A percentile compares a stretch with the other conserved stretches of the same genome.
Conservation (phyloP, 2,113 vertebrate genomes). For the Catharus minimus region DNA sequence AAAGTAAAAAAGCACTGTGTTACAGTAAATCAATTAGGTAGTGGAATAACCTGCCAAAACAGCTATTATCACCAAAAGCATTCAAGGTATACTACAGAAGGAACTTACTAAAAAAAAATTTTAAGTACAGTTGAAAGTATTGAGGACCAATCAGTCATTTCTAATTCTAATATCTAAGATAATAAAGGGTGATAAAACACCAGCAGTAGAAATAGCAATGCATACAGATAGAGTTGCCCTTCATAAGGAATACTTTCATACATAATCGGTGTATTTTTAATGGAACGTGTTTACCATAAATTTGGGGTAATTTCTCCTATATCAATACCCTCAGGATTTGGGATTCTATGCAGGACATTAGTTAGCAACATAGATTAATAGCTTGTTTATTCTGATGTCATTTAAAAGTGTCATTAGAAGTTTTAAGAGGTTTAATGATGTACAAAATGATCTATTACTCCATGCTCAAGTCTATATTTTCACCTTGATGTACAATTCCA, state of each 20-base stretch:
- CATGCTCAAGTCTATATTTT: slow-evolving; percentile 7
- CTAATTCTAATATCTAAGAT: not conserved
- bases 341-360: not conserved
- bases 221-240: not conserved
- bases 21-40: not conserved
- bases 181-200: not conserved
- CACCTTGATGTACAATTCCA: not conserved
- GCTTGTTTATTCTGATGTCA: not conserved
- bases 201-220: not conserved
- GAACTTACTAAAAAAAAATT: not conserved
- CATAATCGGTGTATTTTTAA: not conserved
- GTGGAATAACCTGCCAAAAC: not conserved
- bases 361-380: not conserved
- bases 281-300: not conserved
- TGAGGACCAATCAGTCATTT: not conserved
- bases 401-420: not conserved
- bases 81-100: not conserved
- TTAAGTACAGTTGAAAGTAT: not conserved
- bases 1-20: not conserved
- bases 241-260: not conserved
- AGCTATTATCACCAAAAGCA: not conserved
- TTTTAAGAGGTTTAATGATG: slow-evolving; percentile 19
- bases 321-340: not conserved
- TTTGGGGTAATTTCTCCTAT: not conserved
- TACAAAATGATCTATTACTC: slow-evolving; percentile 42